Evolutionary conservation across 2,113 vertebrate genomes (phyloP), one percentile per base, ranked within the genome.

Genomic region (Thunnus maccoyii): DNA sequence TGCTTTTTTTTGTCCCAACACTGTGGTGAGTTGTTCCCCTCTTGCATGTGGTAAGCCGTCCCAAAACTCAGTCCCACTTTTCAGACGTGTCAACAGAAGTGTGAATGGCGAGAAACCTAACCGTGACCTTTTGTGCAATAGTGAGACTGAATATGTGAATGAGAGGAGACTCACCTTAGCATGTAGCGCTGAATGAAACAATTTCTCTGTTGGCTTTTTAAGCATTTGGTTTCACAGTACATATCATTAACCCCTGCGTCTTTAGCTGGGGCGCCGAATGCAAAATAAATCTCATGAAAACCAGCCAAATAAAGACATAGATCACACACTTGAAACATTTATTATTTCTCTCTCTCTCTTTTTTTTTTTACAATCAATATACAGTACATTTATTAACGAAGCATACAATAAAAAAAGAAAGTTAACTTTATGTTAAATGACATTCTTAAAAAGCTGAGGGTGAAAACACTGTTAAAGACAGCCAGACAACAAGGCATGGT

Each of bases 351-450:
- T 60, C 22, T 69, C 76, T 82, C 95, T 93, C 94, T 96, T 94
- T 96, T 95, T 95, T 94, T 96, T 95, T 96, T 95, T 95, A 97
- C 96, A 97, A 96, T 96, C 96, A 95, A 94, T 78, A 76, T 78
- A 87, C 87, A 91, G 25, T 67, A 84, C 85, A 91, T 86, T 90
- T 94, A 92, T 92, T 90, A 94, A 94, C 86, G 56, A 75, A 86
- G 88, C 83, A 78, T 91, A 89, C 52, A 76, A 83, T 82, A 85
- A n/a, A 88, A 91, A 87, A 78, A 62, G 27, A 80, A 88, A 78
- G 4, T 79, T 22, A 61, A 76, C 61, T 76, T 85, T 72, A 70
- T 83, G 65, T 78, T 87, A 74, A 88, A 76, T 55, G 56, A 91
- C 89, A 91, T 91, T 94, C 82, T 72, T 84, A 80, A 86, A 93